These are phyloP conservation scores for Tupiocoris notatus DNA, from an alignment of 2,888 invertebrate species.

Conservation along the genomic window DNA sequence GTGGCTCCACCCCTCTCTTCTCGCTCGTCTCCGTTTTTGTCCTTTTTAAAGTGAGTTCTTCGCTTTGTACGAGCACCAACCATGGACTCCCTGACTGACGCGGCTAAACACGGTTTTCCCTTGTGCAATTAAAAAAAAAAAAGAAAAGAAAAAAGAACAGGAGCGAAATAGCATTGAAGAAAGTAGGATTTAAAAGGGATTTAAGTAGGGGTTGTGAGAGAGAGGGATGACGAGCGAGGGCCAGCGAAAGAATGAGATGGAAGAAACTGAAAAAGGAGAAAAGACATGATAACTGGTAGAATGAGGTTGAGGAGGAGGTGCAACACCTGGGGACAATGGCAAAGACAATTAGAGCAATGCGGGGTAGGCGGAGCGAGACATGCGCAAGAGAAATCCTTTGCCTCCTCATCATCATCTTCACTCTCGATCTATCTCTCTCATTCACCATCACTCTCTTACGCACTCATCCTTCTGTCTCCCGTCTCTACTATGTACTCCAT, in stretches of 20 bases:
- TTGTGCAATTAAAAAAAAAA: conserved; percentile 31
- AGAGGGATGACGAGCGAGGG: not conserved
- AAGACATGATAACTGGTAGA: not conserved
- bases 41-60: not conserved
- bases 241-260: not conserved
- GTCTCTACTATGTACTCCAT: not conserved
- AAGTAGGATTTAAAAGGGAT: conserved; percentile 13
- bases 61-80: not conserved
- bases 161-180: not conserved
- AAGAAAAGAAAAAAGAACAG: conserved; percentile 12
- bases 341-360: conserved; percentile 26
- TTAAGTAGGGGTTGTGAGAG: not conserved
- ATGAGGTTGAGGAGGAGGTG: conserved; percentile 14
- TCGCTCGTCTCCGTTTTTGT: not conserved
- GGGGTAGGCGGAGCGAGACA: conserved; percentile 18
- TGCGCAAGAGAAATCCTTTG: conserved; percentile 12
- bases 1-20: not conserved
- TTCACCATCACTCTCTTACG: not conserved
- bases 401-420: not conserved
- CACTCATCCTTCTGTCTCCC: not conserved
- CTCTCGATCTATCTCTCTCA: not conserved
- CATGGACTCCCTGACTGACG: not conserved
- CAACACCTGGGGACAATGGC: conserved; percentile 28
- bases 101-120: conserved; percentile 24
- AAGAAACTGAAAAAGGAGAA: not conserved